Evolutionary conservation across 2,888 invertebrate species (phyloP), one percentile per base, ranked within the genome.

Genomic region (Pharmacophagus antenor): DNA sequence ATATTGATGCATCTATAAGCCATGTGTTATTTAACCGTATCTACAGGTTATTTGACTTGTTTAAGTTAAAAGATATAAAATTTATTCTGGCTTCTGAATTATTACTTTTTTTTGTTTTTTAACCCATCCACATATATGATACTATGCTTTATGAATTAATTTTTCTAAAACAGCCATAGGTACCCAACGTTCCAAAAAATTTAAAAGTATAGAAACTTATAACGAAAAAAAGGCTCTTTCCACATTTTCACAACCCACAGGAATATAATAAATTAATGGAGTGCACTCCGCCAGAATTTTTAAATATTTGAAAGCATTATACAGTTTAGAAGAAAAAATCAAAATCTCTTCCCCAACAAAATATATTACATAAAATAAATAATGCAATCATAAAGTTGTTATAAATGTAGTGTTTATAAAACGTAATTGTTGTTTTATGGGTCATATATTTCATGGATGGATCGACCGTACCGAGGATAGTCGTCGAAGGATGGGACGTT

Each of bases 301-400:
- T 86, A 88, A 90, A 90, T 86, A 89, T 88, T 90, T 88, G 86
- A 89, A 88, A 84, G 88, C 84, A 73, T 74, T 70, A 70, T 69
- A 78, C 81, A 80, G 78, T 79, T 85, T 86, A 87, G 86, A n/a
- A n/a, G n/a, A 85, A 87, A 87, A 88, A 87, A 84, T 78, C 81
- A 80, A 85, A 88, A 77, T 81, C 82, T 82, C 81, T 77, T 80
- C 77, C 76, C 78, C 77, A 83, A 76, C 75, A 77, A 88, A 90
- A 89, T 88, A 86, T 87, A 89, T 90, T 88, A 89, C 87, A 76
- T 86, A 88, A 88, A 89, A 90, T 90, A 88, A 89, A 90, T 89
- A 88, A 88, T 85, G 82, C 85, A 88, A 88, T 89, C 88, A 86
- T 88, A 88, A 88, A 88, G 85, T 86, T 85, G 86, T 88, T 85